phyloP scores from a whole-genome alignment of 2,797 vertebrate species.

The Rhinichthys osculus region DNA sequence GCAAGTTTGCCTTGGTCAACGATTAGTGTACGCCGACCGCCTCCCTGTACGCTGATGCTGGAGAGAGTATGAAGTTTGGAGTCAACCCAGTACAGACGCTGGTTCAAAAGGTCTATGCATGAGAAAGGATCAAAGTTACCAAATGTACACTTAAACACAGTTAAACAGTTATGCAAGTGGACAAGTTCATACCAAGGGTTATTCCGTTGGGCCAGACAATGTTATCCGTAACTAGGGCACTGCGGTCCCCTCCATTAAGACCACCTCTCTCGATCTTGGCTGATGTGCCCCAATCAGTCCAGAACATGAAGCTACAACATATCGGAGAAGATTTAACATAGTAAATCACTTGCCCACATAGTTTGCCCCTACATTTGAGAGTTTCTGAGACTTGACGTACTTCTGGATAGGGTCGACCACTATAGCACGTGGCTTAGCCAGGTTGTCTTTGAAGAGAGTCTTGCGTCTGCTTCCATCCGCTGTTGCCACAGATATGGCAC shows the following conservation, averaged over 20 bases:
- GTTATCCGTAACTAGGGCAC: constrained; percentile 81
- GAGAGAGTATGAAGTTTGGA: constrained; percentile 90
- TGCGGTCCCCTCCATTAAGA: constrained; percentile 85
- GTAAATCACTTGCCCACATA: neutral
- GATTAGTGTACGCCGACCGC: constrained; percentile 82
- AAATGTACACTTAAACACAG: neutral
- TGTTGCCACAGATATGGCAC: constrained; percentile 84
- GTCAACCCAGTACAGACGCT: constrained; percentile 93
- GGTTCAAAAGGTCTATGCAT: constrained; percentile 82
- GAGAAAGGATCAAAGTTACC: constrained; percentile 14
- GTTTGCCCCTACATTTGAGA: neutral
- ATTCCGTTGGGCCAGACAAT: constrained; percentile 93
- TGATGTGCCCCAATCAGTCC: constrained; percentile 91
- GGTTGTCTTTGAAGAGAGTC: constrained; percentile 78
- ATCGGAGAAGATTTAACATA: neutral
- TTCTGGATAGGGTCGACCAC: constrained; percentile 88
- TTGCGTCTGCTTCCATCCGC: constrained; percentile 81
- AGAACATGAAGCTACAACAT: constrained; percentile 86
- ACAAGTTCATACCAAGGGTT: constrained; percentile 81
- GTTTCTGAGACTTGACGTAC: constrained; percentile 69
- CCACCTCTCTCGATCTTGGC: constrained; percentile 89
- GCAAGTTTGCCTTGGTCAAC: constrained; percentile 80
- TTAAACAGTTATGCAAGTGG: no score
- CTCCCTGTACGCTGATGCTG: constrained; percentile 84
- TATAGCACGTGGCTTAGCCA: constrained; percentile 85